phyloP scores from a whole-genome alignment of 1,140 invertebrate genomes.

The Brachionus asplanchnoidis region DNA sequence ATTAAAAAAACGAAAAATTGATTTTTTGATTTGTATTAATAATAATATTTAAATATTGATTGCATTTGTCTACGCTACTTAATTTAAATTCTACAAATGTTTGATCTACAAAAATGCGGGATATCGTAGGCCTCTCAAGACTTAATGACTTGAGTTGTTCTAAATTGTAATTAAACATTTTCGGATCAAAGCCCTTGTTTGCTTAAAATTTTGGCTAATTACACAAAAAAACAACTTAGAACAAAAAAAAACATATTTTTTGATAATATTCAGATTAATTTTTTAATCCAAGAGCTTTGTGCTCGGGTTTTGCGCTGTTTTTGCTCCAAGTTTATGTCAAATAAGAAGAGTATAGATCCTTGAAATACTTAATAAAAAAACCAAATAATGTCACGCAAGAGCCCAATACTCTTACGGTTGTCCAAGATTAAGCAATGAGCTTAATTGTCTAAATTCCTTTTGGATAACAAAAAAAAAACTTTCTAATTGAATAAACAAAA shows the following conservation, averaged over 20 bases:
- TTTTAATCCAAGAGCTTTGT: conserved; percentile 2
- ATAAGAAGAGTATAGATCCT: not conserved
- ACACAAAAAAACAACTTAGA: not conserved
- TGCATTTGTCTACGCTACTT: not conserved
- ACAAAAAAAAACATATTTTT: conserved; percentile 1
- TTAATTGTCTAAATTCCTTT: conserved; percentile 15
- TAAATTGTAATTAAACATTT: not conserved
- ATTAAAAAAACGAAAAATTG: not conserved
- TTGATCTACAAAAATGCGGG: not conserved
- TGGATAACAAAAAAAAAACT: not conserved
- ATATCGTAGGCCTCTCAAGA: not conserved
- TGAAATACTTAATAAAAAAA: conserved; percentile 5
- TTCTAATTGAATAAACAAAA: conserved; percentile 32
- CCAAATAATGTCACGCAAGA: conserved; percentile 12
- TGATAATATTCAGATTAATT: not conserved
- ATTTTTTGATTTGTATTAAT: not conserved
- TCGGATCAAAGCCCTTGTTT: not conserved
- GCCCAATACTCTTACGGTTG: not conserved
- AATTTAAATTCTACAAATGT: conserved; percentile 5
- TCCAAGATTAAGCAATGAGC: not conserved
- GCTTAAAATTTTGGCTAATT: not conserved
- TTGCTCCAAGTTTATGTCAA: not conserved
- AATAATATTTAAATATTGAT: not conserved
- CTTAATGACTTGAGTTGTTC: not conserved
- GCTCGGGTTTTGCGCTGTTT: not conserved